Conservation (phyloP, 2,888 invertebrate genomes). For the Hyles lineata region DNA sequence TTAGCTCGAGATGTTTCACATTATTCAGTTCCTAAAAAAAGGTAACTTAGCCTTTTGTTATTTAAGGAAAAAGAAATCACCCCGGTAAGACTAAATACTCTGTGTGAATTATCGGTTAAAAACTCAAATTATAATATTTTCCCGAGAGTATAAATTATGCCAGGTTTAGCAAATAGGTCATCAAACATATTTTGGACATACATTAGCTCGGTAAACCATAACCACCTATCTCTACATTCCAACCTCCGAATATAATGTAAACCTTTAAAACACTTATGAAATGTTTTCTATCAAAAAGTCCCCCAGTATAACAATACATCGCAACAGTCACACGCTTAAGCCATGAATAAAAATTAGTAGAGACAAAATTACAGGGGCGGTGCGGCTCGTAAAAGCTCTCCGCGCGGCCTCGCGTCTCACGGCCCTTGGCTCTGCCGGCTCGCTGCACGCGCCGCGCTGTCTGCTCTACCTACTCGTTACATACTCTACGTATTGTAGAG, state of each 20-base stretch:
- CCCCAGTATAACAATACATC: not conserved
- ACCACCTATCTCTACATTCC: no score
- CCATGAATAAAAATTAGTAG: conserved; percentile 21
- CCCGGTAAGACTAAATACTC: no score
- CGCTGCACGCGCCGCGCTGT: conserved; percentile 32
- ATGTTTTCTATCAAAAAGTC: not conserved
- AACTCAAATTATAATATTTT: not conserved
- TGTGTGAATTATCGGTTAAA: no score
- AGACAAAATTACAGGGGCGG: conserved; percentile 22
- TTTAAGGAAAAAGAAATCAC: no score
- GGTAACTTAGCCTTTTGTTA: no score
- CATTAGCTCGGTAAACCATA: no score
- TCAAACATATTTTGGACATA: no score
- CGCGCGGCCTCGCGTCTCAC: conserved; percentile 23
- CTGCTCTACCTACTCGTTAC: conserved; percentile 21
- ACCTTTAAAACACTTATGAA: not conserved
- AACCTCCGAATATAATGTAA: not conserved
- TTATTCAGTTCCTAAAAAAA: no score
- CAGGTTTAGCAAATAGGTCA: not conserved
- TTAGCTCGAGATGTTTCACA: not conserved
- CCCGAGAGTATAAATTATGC: not conserved
- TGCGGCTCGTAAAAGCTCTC: conserved; percentile 18
- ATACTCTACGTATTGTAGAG: conserved; percentile 34
- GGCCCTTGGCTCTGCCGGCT: conserved; percentile 24
- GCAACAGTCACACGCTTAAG: not conserved